Percentiles rank a stretch among this genome's conserved stretches.
phyloP scores from a whole-genome alignment of 2,888 invertebrate genomes.

The Rotaria magnacalcarata region DNA sequence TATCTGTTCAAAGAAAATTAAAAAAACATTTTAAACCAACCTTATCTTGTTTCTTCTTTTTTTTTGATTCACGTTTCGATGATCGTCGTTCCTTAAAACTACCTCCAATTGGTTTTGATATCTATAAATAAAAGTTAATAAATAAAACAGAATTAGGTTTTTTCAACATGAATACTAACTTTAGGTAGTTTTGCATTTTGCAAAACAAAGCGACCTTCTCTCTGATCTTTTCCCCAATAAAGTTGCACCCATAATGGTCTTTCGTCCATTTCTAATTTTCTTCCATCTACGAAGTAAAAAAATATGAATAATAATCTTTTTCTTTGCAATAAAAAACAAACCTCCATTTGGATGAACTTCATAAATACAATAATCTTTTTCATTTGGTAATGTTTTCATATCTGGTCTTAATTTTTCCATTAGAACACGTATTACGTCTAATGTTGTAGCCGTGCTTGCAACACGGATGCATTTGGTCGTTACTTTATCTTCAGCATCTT shows the following conservation, averaged over 20 bases:
- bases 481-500: constrained; percentile 83
- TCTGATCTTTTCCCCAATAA: constrained; percentile 97
- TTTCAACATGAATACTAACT: neutral
- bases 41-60: constrained; percentile 8
- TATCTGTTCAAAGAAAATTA: neutral
- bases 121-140: neutral
- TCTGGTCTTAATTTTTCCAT: constrained; percentile 99
- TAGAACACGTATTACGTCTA: constrained; percentile 89
- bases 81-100: constrained; percentile 35
- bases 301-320: too few relatives aligned
- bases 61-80: constrained; percentile 32
- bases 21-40: neutral
- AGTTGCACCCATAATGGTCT: constrained; percentile 91
- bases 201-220: constrained; percentile 91
- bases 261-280: constrained; percentile 81
- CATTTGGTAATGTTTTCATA: constrained; percentile 76
- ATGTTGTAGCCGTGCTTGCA: constrained; percentile 88
- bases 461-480: constrained; percentile 98
- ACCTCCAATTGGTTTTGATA: constrained; percentile 12
- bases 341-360: constrained; percentile 71
- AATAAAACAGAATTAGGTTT: too few relatives aligned
- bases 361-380: constrained; percentile 63
- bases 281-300: constrained; percentile 67
- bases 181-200: constrained; percentile 62
- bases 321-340: constrained; percentile 53